These are phyloP conservation scores for Melanotaenia nigrans DNA, from an alignment of 2,797 vertebrate genomes.

Conservation along the genomic window DNA sequence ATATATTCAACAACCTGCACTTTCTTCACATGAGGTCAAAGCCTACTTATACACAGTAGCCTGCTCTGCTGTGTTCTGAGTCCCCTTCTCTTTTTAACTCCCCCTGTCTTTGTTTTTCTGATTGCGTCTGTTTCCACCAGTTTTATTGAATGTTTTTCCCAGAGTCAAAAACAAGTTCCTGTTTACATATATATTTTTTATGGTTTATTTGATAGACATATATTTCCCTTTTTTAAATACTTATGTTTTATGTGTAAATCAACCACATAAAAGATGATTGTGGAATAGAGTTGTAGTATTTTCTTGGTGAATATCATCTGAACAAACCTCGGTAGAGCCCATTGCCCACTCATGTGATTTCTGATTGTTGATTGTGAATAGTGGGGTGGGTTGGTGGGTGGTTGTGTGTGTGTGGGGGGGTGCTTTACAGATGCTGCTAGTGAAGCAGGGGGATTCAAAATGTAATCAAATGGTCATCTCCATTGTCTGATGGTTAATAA, in stretches of 20 bases:
- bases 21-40: neutral
- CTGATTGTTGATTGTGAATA: constrained; percentile 54
- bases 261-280: neutral
- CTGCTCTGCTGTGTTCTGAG: neutral
- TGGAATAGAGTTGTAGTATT: neutral
- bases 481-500: constrained; percentile 43
- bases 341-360: constrained; percentile 30
- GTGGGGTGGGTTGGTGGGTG: too few species aligned
- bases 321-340: constrained; percentile 14
- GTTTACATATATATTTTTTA: neutral
- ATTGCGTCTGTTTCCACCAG: neutral
- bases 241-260: neutral
- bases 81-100: too few species aligned
- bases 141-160: neutral
- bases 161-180: neutral
- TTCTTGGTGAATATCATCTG: neutral
- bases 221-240: too few species aligned
- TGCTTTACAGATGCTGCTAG: neutral
- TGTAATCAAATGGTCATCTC: constrained; percentile 65
- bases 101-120: neutral
- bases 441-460: constrained; percentile 41
- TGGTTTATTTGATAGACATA: neutral
- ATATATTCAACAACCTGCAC: neutral
- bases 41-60: neutral
- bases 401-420: neutral